Conservation (phyloP, 2,113 vertebrate species). For the Numenius arquata region DNA sequence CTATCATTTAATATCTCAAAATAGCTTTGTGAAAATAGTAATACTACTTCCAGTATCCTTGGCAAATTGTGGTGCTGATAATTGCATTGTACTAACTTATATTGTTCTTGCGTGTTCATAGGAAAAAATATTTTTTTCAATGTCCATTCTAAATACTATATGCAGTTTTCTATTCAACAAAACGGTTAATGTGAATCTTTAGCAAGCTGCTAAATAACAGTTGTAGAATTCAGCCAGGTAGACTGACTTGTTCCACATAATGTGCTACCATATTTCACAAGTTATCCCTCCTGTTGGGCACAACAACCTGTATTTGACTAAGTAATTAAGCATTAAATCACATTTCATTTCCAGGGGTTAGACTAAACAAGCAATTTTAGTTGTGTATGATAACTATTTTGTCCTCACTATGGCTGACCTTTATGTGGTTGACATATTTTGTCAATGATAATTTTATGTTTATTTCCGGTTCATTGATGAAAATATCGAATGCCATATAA, state of each 20-base stretch:
- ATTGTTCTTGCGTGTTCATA: neutral
- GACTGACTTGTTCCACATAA: neutral
- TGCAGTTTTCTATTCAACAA: neutral
- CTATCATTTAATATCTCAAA: neutral
- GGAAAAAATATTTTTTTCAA: neutral
- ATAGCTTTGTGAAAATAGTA: neutral
- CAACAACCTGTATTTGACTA: neutral
- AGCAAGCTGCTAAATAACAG: neutral
- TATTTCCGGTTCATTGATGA: neutral
- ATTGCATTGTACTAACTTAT: neutral
- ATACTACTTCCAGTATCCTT: neutral
- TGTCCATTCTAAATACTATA: neutral
- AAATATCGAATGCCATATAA: neutral
- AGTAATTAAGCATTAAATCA: slow-evolving; percentile 11
- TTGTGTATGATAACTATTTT: neutral
- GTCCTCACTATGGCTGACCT: neutral
- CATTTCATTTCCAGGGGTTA: neutral
- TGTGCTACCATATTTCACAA: neutral
- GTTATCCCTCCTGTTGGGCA: neutral
- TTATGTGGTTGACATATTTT: neutral
- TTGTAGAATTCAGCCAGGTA: neutral
- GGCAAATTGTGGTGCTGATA: neutral
- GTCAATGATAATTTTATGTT: neutral
- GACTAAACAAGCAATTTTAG: neutral
- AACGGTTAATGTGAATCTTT: neutral